Evolutionary conservation across 2,113 vertebrate species (phyloP).

Genomic region (Coptodon rendalli): DNA sequence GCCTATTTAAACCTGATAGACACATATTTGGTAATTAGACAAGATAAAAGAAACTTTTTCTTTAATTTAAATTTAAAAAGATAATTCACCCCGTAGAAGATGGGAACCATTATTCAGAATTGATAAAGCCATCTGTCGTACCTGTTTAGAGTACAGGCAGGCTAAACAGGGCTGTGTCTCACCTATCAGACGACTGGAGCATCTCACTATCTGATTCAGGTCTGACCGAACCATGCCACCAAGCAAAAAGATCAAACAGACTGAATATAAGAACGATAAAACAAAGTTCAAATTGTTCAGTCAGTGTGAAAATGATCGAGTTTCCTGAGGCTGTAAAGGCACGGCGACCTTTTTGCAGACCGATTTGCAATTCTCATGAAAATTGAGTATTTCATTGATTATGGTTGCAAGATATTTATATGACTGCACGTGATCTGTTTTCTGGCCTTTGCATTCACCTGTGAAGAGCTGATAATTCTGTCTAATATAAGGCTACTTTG

Average conservation of each 20-base stretch:
- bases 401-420: not conserved
- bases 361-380: not conserved
- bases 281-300: not conserved
- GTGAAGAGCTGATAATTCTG: not conserved
- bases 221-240: not conserved
- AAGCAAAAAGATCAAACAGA: not conserved
- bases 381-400: accelerated
- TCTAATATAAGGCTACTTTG: not conserved
- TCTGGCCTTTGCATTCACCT: not conserved
- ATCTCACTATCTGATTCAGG: not conserved
- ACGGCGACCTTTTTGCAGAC: not conserved
- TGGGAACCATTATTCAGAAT: not conserved
- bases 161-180: not conserved
- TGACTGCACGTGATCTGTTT: not conserved
- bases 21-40: not conserved
- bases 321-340: not conserved
- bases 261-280: not conserved
- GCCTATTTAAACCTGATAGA: not conserved
- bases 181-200: not conserved
- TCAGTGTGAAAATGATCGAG: not conserved
- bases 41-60: not conserved
- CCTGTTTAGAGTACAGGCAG: not conserved
- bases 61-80: not conserved
- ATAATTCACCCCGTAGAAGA: accelerated
- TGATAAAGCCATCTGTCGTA: not conserved